Evolutionary conservation across 1,140 invertebrate species (phyloP), one percentile per base, ranked within the genome.

Genomic region (Drosophila micromelanica): DNA sequence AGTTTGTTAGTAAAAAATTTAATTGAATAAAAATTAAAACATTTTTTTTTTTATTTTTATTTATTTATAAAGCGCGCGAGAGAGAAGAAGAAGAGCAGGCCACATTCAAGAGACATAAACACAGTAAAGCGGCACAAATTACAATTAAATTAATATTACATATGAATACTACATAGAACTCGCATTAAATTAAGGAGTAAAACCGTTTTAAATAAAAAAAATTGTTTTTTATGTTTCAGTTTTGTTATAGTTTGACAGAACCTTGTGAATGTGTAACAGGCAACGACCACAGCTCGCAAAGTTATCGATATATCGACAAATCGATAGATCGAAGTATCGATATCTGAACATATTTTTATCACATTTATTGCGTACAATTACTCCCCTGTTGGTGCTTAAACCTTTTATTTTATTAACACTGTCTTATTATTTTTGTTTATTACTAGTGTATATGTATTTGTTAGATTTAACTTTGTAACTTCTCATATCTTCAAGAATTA

Each of bases 1-100:
- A 82, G 77, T 80, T 75, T 76, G 84, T 87, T 87, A 87, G 84
- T 89, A 87, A 45, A 42, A 35, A 84, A 76, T 65, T 54, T 54
- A 71, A 63, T 57, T 48, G 51, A 71, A 63, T 57, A 43, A 11
- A 73, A 73, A 73, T 63, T 17, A 68, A 32, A 73, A 64, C 60
- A 40, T 9, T 62, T n/a, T n/a, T n/a, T 60, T 35, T 37, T 23
- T 55, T 12, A 4, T 51, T 42, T 64, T 55, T 64, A 42, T 54
- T 43, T 17, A 30, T 60, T 62, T 60, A 55, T 67, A 78, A 78
- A 81, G 82, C 84, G 72, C 71, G 79, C 64, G 81, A 87, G 60
- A 81, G 45, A 30, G 48, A 27, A 51, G 37, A 64, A 17, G 56
- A 63, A 78, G 78, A 51, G 42, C 82, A 86, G 81, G 82, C 82